Percentiles rank a stretch among this genome's conserved stretches.
Evolutionary conservation across 2,113 vertebrate species (phyloP).

Genomic region (Athene noctua): DNA sequence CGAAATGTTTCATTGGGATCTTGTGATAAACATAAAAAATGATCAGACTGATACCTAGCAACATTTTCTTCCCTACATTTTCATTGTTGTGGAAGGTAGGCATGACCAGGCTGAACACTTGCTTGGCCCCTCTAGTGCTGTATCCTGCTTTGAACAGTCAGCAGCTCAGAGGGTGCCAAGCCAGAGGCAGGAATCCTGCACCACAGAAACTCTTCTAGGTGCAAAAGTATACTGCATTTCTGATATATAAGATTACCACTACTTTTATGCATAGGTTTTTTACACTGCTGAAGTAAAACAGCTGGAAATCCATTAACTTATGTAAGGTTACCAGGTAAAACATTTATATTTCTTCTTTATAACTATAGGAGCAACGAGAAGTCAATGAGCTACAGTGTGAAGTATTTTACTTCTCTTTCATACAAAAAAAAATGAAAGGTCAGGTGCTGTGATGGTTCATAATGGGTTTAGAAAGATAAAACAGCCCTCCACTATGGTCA

Average conservation of each 20-base stretch:
- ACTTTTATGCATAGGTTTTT: not conserved
- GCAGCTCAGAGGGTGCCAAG: not conserved
- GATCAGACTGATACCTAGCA: not conserved
- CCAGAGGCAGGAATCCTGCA: not conserved
- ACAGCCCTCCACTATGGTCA: not conserved
- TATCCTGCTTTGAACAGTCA: not conserved
- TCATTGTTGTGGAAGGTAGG: not conserved
- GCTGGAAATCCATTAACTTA: not conserved
- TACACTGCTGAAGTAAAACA: not conserved
- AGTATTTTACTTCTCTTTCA: slow-evolving; percentile 6
- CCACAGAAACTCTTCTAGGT: not conserved
- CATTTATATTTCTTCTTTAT: slow-evolving; percentile 5
- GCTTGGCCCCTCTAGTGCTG: not conserved
- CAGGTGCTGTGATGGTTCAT: slow-evolving; percentile 8
- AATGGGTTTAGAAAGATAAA: slow-evolving; percentile 26
- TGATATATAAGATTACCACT: not conserved
- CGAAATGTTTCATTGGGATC: not conserved
- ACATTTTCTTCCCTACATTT: not conserved
- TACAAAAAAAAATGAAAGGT: slow-evolving; percentile 44
- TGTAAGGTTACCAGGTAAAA: not conserved
- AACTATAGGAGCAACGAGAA: not conserved
- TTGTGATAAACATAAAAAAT: not conserved
- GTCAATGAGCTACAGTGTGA: not conserved
- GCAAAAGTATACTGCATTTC: not conserved
- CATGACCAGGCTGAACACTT: not conserved